Conservation (phyloP, 2,113 vertebrate species). For the Tragelaphus imberbis region DNA sequence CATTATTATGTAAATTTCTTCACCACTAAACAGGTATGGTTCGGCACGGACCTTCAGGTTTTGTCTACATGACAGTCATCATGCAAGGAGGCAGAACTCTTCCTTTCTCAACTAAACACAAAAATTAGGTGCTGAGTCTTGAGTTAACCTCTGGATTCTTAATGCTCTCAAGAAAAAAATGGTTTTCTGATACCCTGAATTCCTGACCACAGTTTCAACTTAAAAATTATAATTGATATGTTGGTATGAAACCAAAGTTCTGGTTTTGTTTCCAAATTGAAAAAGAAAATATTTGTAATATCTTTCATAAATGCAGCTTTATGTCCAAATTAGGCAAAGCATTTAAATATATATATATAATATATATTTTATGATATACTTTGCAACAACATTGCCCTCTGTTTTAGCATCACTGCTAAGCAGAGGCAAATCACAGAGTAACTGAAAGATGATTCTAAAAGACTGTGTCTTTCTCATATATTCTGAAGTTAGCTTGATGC, state of each 20-base stretch:
- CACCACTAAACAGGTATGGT: not conserved
- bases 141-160: not conserved
- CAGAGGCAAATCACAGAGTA: not conserved
- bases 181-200: not conserved
- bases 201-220: not conserved
- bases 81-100: not conserved
- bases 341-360: not conserved
- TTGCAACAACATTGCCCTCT: not conserved
- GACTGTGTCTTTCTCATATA: not conserved
- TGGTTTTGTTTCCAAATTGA: slow-evolving; percentile 14
- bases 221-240: not conserved
- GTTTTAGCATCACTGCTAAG: not conserved
- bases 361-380: not conserved
- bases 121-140: not conserved
- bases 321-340: not conserved
- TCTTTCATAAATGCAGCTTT: not conserved
- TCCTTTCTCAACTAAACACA: not conserved
- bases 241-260: not conserved
- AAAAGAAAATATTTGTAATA: not conserved
- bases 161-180: not conserved
- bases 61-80: not conserved
- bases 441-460: not conserved
- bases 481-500: not conserved
- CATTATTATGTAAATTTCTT: not conserved
- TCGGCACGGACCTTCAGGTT: not conserved